Percentiles rank a stretch among this genome's conserved stretches.
phyloP scores from a whole-genome alignment of 1,140 invertebrate genomes.

The Hypothenemus hampei region DNA sequence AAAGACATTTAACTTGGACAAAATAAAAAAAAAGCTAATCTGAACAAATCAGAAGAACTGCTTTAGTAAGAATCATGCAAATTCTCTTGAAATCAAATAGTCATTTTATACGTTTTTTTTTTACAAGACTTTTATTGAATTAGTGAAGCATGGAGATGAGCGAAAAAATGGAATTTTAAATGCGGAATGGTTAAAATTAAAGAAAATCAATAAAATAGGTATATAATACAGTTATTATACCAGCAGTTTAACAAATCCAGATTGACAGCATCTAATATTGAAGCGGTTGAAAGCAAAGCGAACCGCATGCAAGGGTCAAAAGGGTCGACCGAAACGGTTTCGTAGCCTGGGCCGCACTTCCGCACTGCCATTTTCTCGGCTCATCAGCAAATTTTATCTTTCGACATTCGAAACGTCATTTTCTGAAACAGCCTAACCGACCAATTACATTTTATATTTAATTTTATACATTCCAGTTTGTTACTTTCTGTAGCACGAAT shows the following conservation, averaged over 20 bases:
- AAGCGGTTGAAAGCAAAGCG: conserved; percentile 15
- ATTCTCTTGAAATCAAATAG: no score
- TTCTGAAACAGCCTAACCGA: neutral
- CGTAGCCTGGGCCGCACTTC: conserved; percentile 13
- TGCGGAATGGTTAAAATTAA: no score
- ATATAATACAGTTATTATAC: no score
- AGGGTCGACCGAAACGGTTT: conserved; percentile 20
- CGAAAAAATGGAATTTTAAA: no score
- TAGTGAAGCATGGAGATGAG: no score
- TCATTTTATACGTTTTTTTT: no score
- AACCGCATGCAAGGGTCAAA: conserved; percentile 21
- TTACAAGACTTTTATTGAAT: no score
- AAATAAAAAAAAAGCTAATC: no score
- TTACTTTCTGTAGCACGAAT: conserved; percentile 11
- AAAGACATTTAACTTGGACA: no score
- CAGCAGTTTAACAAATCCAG: conserved; percentile 16
- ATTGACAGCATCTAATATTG: conserved; percentile 17
- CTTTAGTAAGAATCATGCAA: no score
- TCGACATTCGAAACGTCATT: conserved; percentile 1
- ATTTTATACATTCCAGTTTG: conserved; percentile 1
- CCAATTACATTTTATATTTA: conserved; percentile 10
- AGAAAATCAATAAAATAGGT: no score
- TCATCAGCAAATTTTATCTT: conserved; percentile 8
- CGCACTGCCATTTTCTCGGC: conserved; percentile 12
- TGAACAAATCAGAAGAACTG: no score